Evolutionary conservation across 2,113 vertebrate genomes (phyloP), one percentile per base, ranked within the genome.

Genomic region (Hippocampus guttulatus): DNA sequence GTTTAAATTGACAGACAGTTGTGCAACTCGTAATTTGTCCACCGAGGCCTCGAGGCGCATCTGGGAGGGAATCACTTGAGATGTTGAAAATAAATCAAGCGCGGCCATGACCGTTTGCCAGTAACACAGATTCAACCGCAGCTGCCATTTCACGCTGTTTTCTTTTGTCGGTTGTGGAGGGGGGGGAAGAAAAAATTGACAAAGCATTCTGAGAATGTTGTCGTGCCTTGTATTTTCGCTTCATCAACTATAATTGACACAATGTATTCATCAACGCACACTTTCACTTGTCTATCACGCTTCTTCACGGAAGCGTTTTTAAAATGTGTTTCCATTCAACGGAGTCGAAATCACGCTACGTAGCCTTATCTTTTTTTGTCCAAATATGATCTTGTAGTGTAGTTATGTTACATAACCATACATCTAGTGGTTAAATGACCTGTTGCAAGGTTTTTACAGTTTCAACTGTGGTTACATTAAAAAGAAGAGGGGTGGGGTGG

Each of bases 161-260:
- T 69, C 67, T 69, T 76, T 38, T 69, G 30, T 27, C 58, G 7
- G 2, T 33, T 47, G 41, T 45, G 5, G 21, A 8, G 12, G 6
- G n/a, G 16, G 8, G 15, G 8, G 0, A 3, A 21, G 2, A 25
- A 25, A 15, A 23, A 64, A n/a, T 78, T 52, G 14, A 40, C 70
- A 77, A 38, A 73, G 74, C 49, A 75, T 78, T 45, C 54, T 47
- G 15, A 76, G 69, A 81, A 61, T 75, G 78, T 70, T 73, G 77
- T 69, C 74, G 87, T 90, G 86, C 88, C 87, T 90, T 88, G 78
- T 70, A 75, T 77, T 74, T 77, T 74, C 54, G n/a, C 63, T 61
- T 89, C 64, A 77, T 81, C 68, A 75, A 38, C 75, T 71, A 67
- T 47, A 65, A 25, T 25, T 65, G 23, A 47, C 23, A 16, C 9